phyloP scores from a whole-genome alignment of 2,888 invertebrate species.

The Pseudoips prasinana region DNA sequence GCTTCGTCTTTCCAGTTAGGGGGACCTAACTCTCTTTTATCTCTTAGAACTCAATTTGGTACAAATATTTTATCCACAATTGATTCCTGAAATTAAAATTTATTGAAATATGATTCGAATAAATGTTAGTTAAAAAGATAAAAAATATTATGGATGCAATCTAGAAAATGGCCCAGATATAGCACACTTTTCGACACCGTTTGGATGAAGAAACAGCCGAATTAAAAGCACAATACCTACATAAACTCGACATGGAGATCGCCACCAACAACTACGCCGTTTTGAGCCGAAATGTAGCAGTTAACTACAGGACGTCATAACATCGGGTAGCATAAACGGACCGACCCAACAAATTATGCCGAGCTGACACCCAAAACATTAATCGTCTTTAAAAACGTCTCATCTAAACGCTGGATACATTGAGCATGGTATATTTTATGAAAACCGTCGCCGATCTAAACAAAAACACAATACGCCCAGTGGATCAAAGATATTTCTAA shows the following conservation, averaged over 20 bases:
- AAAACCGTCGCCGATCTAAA: constrained; percentile 32
- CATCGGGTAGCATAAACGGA: constrained; percentile 19
- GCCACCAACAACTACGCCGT: constrained; percentile 16
- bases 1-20: no score
- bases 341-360: constrained; percentile 36
- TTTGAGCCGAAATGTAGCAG: constrained; percentile 6
- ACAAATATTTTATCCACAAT: background rate
- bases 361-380: constrained; percentile 15
- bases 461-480: constrained; percentile 29
- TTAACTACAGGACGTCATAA: constrained; percentile 13
- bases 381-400: constrained; percentile 7
- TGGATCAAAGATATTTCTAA: constrained; percentile 24
- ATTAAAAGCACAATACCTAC: constrained; percentile 20
- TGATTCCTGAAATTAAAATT: constrained; percentile 16
- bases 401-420: constrained; percentile 24
- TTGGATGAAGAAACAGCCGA: constrained; percentile 18
- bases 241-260: constrained; percentile 12
- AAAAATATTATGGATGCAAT: background rate
- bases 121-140: background rate
- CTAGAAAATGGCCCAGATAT: constrained; percentile 12
- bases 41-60: no score
- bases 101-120: constrained; percentile 7
- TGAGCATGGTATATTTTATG: background rate
- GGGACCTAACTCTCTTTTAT: no score
- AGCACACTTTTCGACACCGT: constrained; percentile 16